Base-by-base conservation (phyloP, 2,888 invertebrate genomes). In the Drosophila emarginata region DNA sequence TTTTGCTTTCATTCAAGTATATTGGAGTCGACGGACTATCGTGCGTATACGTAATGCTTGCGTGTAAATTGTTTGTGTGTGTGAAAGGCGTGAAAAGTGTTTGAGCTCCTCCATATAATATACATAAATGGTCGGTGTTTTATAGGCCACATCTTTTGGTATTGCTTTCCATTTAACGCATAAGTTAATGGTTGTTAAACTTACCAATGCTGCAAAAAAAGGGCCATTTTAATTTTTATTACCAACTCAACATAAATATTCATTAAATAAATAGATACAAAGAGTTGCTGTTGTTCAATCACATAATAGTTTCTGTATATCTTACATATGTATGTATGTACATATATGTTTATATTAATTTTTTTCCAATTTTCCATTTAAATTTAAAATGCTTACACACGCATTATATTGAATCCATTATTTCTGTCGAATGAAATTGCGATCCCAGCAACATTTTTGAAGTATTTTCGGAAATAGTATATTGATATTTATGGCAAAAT, bases 31-130 rank as follows among this genome's bases (percentile, higher is more conserved):
- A 28, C 58, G 52, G 73, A 54, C 59, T 28, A 73, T 45, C 74
- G 54, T 68, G 71, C 80, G 80, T 81, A 87, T 87, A 70, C 80
- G 87, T 79, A 68, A 87, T 61, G 12, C 12, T 21, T 45, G 45
- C 45, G 18, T 45, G 40, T 45, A 45, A 15, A 15, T 18, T 32
- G 11, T 32, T 6, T 11, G 23, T 54, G 59, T 37, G 52, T 40
- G 37, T 54, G 39, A 56, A 9, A 54, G 61, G 51, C 54, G 72
- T 72, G 57, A 59, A 70, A 69, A 61, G 52, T 61, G 61, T 58
- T 69, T 53, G 52, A 57, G 15, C 73, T 15, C 73, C 39, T 6
- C 14, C 39, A 39, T 5, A 39, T 39, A 39, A 39, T 45, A 21
- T 21, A 40, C 15, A 45, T 21, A 52, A 60, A 7, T 45, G 45